A percentile compares a stretch with the other conserved stretches of the same genome.
These are phyloP conservation scores for Rhadinocentrus ornatus DNA, from an alignment of 2,797 vertebrate species.

Conservation along the genomic window DNA sequence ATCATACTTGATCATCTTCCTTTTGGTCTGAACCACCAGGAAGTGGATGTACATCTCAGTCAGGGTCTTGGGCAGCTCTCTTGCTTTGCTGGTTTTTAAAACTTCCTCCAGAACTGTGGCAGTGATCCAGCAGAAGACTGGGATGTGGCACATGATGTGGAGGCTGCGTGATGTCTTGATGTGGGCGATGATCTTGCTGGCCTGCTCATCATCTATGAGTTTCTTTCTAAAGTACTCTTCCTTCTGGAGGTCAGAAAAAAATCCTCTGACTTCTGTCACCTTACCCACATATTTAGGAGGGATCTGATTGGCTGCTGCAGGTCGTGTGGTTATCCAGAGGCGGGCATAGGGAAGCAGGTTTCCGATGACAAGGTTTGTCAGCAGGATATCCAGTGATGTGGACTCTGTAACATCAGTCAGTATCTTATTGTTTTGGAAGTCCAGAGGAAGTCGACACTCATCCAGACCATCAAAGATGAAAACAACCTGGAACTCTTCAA, in stretches of 20 bases:
- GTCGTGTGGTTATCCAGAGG: not conserved
- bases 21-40: too few relatives aligned
- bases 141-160: not conserved
- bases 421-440: not conserved
- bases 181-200: too few relatives aligned
- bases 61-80: too few relatives aligned
- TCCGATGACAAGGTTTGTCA: slow-evolving; percentile 6
- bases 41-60: too few relatives aligned
- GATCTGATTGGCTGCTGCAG: too few relatives aligned
- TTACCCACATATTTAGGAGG: too few relatives aligned
- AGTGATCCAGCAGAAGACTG: not conserved
- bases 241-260: not conserved
- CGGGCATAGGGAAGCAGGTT: not conserved
- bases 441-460: not conserved
- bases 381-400: not conserved
- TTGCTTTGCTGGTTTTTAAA: not conserved
- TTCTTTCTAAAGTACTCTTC: slow-evolving; percentile 1
- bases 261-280: not conserved
- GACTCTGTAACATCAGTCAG: not conserved
- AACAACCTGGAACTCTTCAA: not conserved
- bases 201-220: not conserved
- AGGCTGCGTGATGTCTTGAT: too few relatives aligned
- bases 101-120: slow-evolving; percentile 2
- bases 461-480: slow-evolving; percentile 7
- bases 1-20: too few relatives aligned